Evolutionary conservation across 1,140 invertebrate species (phyloP), one percentile per base, ranked within the genome.

Genomic region (Lethrus apterus): DNA sequence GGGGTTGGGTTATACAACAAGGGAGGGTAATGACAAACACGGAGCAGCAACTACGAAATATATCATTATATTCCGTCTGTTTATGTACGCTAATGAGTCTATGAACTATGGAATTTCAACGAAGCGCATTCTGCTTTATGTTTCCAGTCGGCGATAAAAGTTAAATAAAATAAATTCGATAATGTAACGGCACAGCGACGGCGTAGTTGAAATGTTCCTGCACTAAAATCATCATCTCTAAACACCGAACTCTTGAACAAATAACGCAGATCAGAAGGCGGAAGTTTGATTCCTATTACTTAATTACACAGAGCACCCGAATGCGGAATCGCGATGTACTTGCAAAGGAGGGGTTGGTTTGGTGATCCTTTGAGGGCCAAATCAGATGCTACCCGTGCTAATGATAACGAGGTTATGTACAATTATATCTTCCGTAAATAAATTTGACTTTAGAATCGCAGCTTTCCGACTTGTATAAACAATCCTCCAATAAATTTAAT

Each of bases 321-420:
- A 50, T 51, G 45, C 19, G 45, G 45, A 49, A 51, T 55, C 51
- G 47, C 32, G 33, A 46, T 34, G 23, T 33, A 36, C 30, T 23
- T 19, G 23, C 14, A 51, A 50, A 48, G 48, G 52, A 40, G 23
- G 32, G 47, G 45, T 41, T 31, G 32, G 19, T 14, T 33, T 11
- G 49, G 52, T n/a, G n/a, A 49, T 58, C 58, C 56, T 29, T 31
- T 26, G 26, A 43, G 23, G 40, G 26, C 32, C 23, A 43, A 43
- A 46, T 46, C 44, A 36, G 44, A 26, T 21, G 33, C 44, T 13
- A 14, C 33, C 21, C 32, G 11, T 49, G 51, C 55, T 62, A 62
- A 62, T 60, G 60, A 60, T 62, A 62, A 62, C 59, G 52, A 58
- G 56, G 55, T 62, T 62, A 62, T 51, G 60, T 62, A 59, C 58